phyloP scores from a whole-genome alignment of 2,797 vertebrate genomes.

The Pipistrellus pipistrellus region DNA sequence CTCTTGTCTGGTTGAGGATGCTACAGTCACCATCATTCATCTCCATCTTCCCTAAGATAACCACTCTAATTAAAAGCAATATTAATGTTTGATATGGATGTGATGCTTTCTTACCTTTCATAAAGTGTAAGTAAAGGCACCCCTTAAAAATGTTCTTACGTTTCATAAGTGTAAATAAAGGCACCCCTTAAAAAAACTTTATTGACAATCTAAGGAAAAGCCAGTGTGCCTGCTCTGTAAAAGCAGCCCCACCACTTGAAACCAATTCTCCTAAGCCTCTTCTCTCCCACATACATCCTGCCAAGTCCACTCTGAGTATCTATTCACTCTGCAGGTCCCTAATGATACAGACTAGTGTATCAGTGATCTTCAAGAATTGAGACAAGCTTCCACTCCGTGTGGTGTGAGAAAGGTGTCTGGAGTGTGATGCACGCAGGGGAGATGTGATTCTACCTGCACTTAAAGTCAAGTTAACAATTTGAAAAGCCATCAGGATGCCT shows the following conservation, averaged over 20 bases:
- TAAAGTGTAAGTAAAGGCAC: not conserved
- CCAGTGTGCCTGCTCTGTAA: not conserved
- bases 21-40: not conserved
- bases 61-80: not conserved
- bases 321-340: conserved; percentile 3
- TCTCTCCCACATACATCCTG: not conserved
- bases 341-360: not conserved
- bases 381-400: conserved; percentile 44
- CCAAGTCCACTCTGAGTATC: not conserved
- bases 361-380: conserved; percentile 11
- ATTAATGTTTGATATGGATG: not conserved
- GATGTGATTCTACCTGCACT: conserved; percentile 25
- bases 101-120: conserved; percentile 15
- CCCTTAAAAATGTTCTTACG: conserved; percentile 19
- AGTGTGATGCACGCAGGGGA: not conserved
- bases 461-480: conserved; percentile 27
- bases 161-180: not conserved
- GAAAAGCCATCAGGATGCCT: conserved; percentile 9
- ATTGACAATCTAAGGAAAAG: not conserved
- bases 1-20: not conserved
- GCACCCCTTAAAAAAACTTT: not conserved
- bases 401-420: not conserved
- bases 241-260: conserved; percentile 6
- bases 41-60: not conserved
- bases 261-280: not conserved